Evolutionary conservation across 2,888 invertebrate genomes (phyloP), one percentile per base, ranked within the genome.

Genomic region (Lasioglossum zephyrum): DNA sequence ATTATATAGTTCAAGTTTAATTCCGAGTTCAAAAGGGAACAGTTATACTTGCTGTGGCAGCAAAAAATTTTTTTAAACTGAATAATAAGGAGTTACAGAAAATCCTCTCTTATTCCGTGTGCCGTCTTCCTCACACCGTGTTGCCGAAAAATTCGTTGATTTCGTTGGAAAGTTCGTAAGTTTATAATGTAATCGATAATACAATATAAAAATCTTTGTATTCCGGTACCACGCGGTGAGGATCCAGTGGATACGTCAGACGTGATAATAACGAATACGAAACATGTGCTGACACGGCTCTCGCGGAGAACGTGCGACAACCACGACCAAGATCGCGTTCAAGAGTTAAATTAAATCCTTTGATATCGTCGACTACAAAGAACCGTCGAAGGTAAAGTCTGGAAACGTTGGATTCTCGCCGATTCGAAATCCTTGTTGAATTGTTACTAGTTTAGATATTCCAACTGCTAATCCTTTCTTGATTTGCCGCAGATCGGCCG

Each of bases 261-360:
- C 63, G 4, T 6, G 74, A 36, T 47, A 49, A 60, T n/a, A 76
- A 72, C 47, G 72, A 81, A 81, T 41, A 49, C 49, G 73, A 66
- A 39, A 47, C 49, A 44, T 31, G 13, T 16, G 63, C 63, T 63
- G 63, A 63, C 63, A 31, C 63, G 31, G 26, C 31, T 31, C 31
- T 31, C 6, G 63, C 63, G 8, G 31, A 31, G 18, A 63, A 63
- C 63, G 63, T 63, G 63, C 63, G 6, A 63, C 31, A 8, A 31
- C 31, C 63, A 13, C 31, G 63, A 63, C 31, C 16, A 16, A 31
- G n/a, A 63, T 63, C 63, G 31, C 18, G 31, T 63, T 31, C 16
- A 31, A 16, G 3, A 31, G 63, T 16, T 8, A 31, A 63, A 18
- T 31, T 11, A 6, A 63, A 63, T 63, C 16, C 31, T 63, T 31